Base-by-base conservation (phyloP, 2,797 vertebrate species). In the Xenopus petersii region DNA sequence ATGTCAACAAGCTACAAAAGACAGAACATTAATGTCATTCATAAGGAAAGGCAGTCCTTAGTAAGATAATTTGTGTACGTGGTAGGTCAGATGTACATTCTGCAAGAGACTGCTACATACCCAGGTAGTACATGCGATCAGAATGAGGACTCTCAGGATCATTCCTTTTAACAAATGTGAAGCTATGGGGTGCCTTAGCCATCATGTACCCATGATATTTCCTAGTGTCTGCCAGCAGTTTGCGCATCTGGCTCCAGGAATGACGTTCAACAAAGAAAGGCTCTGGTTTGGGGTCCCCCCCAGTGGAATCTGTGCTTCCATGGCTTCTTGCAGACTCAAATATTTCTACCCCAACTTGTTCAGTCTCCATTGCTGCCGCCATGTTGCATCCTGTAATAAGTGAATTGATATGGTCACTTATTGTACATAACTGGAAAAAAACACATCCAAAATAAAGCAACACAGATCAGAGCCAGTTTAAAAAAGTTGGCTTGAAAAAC, bases 281-380 rank as follows among this genome's bases (percentile, higher is more conserved):
- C 75, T 93, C 91, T 80, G 84, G 83, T 76, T 86, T 86, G 11
- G 87, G 83, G 64, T 63, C 84, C 67, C 87, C 88, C 24, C 83
- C 86, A 47, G 75, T 77, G 1, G 85, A 82, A 1, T 83, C 86
- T 30, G 26, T 30, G 26, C 26, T 30, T 30, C 4, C 26, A 30
- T 30, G 26, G 67, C 0, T 60, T 24, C 82, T 86, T 0, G 90
- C 81, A 10, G 89, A 90, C 80, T 91, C 92, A 70, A 93, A 93
- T 74, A 92, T 83, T 81, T 93, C 91, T 42, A 92, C 83, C 80
- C 87, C 85, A 56, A 85, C 87, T 81, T 92, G 91, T 82, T 93
- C 92, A 86, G 92, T 92, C 88, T 92, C 90, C 91, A 93, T 92
- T 56, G 90, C 91, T 86, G 91, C 91, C 85, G 91, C 91, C 92